Base-by-base conservation (phyloP, 1,140 invertebrate genomes). In the Nilaparvata lugens region DNA sequence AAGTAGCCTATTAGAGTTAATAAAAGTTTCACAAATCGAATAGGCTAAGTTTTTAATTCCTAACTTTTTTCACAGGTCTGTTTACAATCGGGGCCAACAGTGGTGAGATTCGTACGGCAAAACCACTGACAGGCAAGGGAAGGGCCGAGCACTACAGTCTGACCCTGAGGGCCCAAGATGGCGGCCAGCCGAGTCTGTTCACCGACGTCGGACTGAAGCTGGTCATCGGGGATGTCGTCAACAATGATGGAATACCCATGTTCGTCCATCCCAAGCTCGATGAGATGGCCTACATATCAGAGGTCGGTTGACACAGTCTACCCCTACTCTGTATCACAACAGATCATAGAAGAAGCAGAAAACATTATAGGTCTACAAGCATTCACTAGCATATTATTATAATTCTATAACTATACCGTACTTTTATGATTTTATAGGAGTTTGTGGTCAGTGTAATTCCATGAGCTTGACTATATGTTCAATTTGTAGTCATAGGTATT, bases 241-340 rank as follows among this genome's bases (percentile, higher is more conserved):
- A 83, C 58, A 92, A 92, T 68, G 89, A 92, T 70, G 89, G 89
- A 0, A 84, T 91, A 6, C 89, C 89, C 0, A 75, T 80, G 6
- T 90, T 92, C 64, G 80, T 89, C 6, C 75, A 81, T 45, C 88
- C 88, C 0, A 80, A 80, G 4, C 70, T 81, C 0, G 83, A 86
- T n/a, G 86, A 91, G 70, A 72, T 81, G 4, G 82, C 87, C 1
- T 80, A 79, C 64, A 75, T 90, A n/a, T 79, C 82, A 4, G 88
- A 91, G 76, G 82, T 81, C 51, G 67, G 63, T 56, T 16, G 43
- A 43, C 45, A 60, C n/a, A n/a, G n/a, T n/a, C n/a, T n/a, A n/a
- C n/a, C n/a, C n/a, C n/a, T n/a, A n/a, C n/a, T n/a, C n/a, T n/a
- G n/a, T n/a, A n/a, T n/a, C n/a, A n/a, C n/a, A n/a, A n/a, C n/a